Base-by-base conservation (phyloP, 2,888 invertebrate genomes). In the Synergus gifuensis region DNA sequence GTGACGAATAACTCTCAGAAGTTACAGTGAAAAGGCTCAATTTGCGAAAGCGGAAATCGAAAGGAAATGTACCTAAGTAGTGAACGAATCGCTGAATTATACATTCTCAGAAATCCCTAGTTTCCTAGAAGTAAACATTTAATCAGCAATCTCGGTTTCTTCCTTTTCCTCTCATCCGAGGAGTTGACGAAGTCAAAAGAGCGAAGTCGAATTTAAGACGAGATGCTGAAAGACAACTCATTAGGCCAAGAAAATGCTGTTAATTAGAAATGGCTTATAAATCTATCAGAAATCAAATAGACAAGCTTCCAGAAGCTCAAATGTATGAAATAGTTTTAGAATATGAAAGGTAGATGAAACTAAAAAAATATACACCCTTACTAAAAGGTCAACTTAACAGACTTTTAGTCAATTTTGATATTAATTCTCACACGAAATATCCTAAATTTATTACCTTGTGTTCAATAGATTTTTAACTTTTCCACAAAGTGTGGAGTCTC, bases 121-220 rank as follows among this genome's bases (percentile, higher is more conserved):
- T 69, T 69, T 5, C 69, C 46, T 54, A 49, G 69, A 54, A 69
- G 69, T 69, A 28, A 69, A 54, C 22, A 69, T 14, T 69, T 36
- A 69, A 69, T 49, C 69, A 49, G 28, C 46, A 49, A 28, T 36
- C 69, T 16, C 4, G 16, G 49, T 46, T 16, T 69, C 22, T 36
- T 54, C 16, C 36, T 16, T 9, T 54, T 69, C 28, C 49, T 49
- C 49, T 36, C 9, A 16, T 9, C 36, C 4, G 28, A 54, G n/a
- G 9, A n/a, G n/a, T 12, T 49, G 16, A 46, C 22, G n/a, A 69
- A 9, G 22, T 16, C 4, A 54, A 36, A 69, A n/a, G 2, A 16
- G 14, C 5, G 28, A 5, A 28, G 14, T 4, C 14, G 14, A 62
- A 28, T 62, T 62, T 11, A 5, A 14, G 14, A 28, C 28, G 14